Evolutionary conservation across 2,888 invertebrate genomes (phyloP).

Genomic region (Eupithecia centaureata): DNA sequence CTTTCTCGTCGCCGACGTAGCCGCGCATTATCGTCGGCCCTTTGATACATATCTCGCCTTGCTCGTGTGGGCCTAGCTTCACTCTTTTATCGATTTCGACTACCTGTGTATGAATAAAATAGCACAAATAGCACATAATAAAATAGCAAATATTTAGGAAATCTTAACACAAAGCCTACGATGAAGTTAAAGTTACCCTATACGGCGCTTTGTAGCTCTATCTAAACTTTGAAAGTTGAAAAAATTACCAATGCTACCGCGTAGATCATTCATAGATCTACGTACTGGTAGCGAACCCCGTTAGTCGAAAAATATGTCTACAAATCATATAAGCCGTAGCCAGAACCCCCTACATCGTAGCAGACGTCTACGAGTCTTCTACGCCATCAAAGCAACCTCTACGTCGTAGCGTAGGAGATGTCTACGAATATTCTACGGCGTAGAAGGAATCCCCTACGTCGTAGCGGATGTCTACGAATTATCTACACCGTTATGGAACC

Average conservation of each 20-base stretch:
- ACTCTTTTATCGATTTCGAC: conserved; percentile 58
- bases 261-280: no score
- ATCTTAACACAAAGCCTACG: not conserved
- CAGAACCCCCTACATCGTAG: not conserved
- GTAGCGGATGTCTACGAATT: not conserved
- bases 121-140: not conserved
- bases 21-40: conserved; percentile 57
- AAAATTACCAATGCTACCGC: no score
- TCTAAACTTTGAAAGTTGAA: no score
- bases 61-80: conserved; percentile 49
- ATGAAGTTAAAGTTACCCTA: not conserved
- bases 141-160: no score
- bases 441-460: not conserved
- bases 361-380: not conserved
- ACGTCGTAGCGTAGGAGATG: not conserved
- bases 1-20: conserved; percentile 37
- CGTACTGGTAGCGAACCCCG: no score
- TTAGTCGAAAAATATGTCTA: no score
- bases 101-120: conserved; percentile 49
- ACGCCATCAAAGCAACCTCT: not conserved
- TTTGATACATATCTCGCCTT: conserved; percentile 60
- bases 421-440: conserved; percentile 3
- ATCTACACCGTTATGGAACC: not conserved
- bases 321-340: not conserved
- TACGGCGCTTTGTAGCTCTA: no score